These are phyloP conservation scores for Mus musculus DNA, from an alignment of 2,113 vertebrate genomes.

Conservation along the genomic window DNA sequence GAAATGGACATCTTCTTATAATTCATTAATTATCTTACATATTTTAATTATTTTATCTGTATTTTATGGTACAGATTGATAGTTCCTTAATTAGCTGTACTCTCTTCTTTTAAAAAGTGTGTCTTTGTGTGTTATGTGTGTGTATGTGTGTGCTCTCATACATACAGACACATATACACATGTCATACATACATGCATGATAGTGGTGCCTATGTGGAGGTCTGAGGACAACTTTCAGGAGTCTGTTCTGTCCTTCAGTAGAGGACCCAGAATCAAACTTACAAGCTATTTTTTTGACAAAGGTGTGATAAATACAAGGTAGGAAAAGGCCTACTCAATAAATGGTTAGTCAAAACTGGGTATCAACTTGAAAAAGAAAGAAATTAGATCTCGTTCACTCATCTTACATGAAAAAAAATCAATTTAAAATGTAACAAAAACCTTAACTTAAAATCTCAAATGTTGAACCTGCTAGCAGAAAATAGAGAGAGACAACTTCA, in stretches of 20 bases:
- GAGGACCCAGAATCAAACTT: not conserved
- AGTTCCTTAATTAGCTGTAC: not conserved
- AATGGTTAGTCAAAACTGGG: not conserved
- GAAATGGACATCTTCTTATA: not conserved
- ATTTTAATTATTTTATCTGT: not conserved
- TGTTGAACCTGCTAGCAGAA: not conserved
- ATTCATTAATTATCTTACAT: not conserved
- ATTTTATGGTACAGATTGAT: not conserved
- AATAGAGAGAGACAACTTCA: not conserved
- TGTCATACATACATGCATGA: not conserved
- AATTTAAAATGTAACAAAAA: not conserved
- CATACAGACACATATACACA: not conserved
- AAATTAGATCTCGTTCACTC: too few species aligned
- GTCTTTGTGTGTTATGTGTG: rapidly evolving
- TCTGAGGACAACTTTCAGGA: not conserved
- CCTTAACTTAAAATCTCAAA: not conserved
- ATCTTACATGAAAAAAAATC: not conserved
- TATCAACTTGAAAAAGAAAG: not conserved
- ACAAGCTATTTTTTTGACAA: not conserved
- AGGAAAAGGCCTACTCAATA: not conserved
- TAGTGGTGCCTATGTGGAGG: not conserved
- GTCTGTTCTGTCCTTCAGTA: too few species aligned
- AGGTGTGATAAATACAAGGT: not conserved
- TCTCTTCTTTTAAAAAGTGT: not conserved
- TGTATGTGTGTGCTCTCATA: not conserved